Conservation (phyloP, 1,140 invertebrate genomes). For the Drosophila kohkoa region DNA sequence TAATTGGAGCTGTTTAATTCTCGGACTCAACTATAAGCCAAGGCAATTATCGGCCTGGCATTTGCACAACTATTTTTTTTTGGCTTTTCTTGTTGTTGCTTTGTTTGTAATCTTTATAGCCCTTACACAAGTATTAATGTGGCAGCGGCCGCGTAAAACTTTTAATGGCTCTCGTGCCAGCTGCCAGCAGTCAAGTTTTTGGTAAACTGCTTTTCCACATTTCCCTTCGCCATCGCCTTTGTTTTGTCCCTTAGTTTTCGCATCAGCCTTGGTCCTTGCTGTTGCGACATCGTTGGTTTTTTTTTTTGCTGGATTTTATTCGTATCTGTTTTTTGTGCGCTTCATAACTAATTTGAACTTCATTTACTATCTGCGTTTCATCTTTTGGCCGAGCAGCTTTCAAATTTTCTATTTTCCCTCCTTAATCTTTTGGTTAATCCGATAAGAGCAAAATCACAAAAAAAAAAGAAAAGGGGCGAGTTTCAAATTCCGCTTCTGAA, state of each 20-base stretch:
- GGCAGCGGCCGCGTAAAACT: constrained; percentile 65
- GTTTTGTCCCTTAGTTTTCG: constrained; percentile 46
- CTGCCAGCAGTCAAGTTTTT: constrained; percentile 70
- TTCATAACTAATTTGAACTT: constrained; percentile 82
- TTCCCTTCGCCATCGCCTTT: constrained; percentile 35
- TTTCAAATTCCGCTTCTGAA: constrained; percentile 26
- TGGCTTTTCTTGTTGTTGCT: too few species aligned
- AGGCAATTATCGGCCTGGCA: constrained; percentile 68
- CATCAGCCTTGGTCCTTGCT: not conserved
- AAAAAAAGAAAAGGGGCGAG: not conserved
- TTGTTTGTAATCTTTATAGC: constrained; percentile 70
- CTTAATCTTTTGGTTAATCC: constrained; percentile 14
- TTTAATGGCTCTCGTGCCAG: constrained; percentile 76
- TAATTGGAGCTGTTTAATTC: constrained; percentile 47
- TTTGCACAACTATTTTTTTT: constrained; percentile 64
- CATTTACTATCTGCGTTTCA: constrained; percentile 67
- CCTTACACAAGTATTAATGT: constrained; percentile 67
- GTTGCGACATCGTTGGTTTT: constrained; percentile 32
- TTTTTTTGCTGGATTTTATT: constrained; percentile 34
- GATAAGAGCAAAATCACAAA: too few species aligned
- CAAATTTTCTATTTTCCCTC: constrained; percentile 15
- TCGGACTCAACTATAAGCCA: constrained; percentile 31
- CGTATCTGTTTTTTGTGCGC: constrained; percentile 40
- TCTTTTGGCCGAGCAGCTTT: constrained; percentile 39
- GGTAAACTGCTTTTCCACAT: constrained; percentile 53